Evolutionary conservation across 2,888 invertebrate species (phyloP).

Genomic region (Rhagium mordax): DNA sequence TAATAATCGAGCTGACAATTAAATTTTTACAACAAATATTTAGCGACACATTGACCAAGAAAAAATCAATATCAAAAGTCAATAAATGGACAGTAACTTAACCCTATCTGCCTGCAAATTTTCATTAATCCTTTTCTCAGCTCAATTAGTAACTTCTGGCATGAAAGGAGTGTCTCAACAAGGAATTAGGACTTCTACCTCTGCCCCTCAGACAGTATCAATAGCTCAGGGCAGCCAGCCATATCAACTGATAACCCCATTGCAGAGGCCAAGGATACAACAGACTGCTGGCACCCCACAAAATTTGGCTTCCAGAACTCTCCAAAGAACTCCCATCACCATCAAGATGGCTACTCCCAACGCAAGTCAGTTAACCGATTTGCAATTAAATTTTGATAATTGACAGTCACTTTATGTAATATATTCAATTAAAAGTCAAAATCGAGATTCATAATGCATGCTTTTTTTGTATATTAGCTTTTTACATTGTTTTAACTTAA

Average conservation of each 20-base stretch:
- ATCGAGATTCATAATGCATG: slow-evolving; percentile 53
- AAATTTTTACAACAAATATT: too few relatives aligned
- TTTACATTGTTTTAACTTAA: slow-evolving; percentile 40
- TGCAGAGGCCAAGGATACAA: slow-evolving; percentile 65
- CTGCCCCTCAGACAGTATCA: slow-evolving; percentile 62
- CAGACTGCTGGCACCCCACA: slow-evolving; percentile 56
- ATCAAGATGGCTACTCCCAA: slow-evolving; percentile 68
- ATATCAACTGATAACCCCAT: slow-evolving; percentile 66
- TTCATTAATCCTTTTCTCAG: slow-evolving; percentile 60
- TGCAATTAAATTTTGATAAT: slow-evolving; percentile 66
- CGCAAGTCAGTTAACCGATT: slow-evolving; percentile 69
- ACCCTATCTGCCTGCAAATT: neutral
- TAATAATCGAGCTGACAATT: too few relatives aligned
- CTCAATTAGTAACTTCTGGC: slow-evolving; percentile 78
- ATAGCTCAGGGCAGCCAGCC: slow-evolving; percentile 63
- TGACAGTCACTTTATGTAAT: slow-evolving; percentile 51
- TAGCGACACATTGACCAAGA: too few relatives aligned
- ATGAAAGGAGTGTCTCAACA: slow-evolving; percentile 73
- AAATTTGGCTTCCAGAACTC: slow-evolving; percentile 61
- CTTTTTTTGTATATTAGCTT: slow-evolving; percentile 36
- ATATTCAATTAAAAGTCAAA: slow-evolving; percentile 36
- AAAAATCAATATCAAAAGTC: too few relatives aligned
- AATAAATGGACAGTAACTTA: too few relatives aligned
- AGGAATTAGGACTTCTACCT: slow-evolving; percentile 60
- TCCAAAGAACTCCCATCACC: slow-evolving; percentile 67